Base-by-base conservation (phyloP, 1,140 invertebrate species). In the Cataglyphis hispanica region DNA sequence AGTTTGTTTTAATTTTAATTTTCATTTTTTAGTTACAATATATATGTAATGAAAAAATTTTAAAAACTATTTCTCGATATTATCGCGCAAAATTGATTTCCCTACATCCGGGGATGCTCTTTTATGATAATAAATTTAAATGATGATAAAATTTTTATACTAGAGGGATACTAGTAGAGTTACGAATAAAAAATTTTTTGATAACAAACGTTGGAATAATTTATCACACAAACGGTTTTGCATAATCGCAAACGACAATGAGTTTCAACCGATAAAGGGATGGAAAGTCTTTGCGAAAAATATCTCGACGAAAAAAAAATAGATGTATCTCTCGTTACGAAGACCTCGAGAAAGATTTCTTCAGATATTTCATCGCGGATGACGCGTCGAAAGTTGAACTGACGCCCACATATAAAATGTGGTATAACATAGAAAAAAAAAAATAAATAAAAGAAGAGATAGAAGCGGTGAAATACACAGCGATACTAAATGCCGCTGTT, bases 341-440 rank as follows among this genome's bases (percentile, higher is more conserved):
- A 43, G 10, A 43, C 1, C 10, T 6, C 70, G 70, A 5, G 56
- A 8, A n/a, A 60, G 72, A n/a, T n/a, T 56, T 37, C 61, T 76
- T 76, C 10, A 61, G 74, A 27, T 75, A 60, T 76, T 43, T 61
- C 37, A 11, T 19, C 16, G 34, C 8, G 16, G 3, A 27, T 6
- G 58, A 46, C 25, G 56, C 22, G 72, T 22, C 16, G 46, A 77
- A 77, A 37, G 37, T 10, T 11, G 25, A 43, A 63, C 27, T 25
- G 11, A 46, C 37, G 37, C 74, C 74, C 58, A 77, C 74, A 25
- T 63, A 43, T 40, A 43, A 63, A 63, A 77, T 27, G 8, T 13
- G 25, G 25, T 16, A 31, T 61, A 31, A 40, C 43, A 61, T 61
- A 76, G 34, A 13, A 1, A 25, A 61, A 76, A 60, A 61, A 60